These are phyloP conservation scores for Pterostichus niger DNA, from an alignment of 2,888 invertebrate species.

Conservation along the genomic window DNA sequence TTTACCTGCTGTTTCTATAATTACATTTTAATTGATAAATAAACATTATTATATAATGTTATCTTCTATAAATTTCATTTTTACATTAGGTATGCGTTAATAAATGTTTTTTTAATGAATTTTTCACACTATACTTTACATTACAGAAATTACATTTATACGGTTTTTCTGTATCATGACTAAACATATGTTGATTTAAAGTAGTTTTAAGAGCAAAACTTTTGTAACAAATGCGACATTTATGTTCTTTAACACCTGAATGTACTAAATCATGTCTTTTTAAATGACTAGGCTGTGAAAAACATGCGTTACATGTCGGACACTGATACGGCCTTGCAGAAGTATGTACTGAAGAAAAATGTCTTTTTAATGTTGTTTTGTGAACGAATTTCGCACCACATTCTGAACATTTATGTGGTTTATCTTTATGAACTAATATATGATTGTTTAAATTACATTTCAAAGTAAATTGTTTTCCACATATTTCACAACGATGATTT, in stretches of 20 bases:
- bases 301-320: conserved; percentile 16
- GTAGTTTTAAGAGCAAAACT: conserved; percentile 38
- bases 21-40: neutral
- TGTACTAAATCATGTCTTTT: conserved; percentile 30
- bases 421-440: conserved; percentile 26
- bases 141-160: conserved; percentile 33
- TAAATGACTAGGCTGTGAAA: conserved; percentile 13
- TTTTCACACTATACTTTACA: conserved; percentile 23
- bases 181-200: conserved; percentile 20
- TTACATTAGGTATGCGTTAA: neutral
- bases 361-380: conserved; percentile 32
- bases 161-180: conserved; percentile 1
- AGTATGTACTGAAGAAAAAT: conserved; percentile 17
- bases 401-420: conserved; percentile 5
- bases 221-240: conserved; percentile 15
- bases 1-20: too few species aligned
- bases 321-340: conserved; percentile 11
- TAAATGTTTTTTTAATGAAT: conserved; percentile 13
- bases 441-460: conserved; percentile 26
- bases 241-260: conserved; percentile 24
- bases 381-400: conserved; percentile 16
- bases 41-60: neutral
- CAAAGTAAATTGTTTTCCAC: conserved; percentile 15
- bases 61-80: neutral
- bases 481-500: neutral